Evolutionary conservation across 2,113 vertebrate species (phyloP).

Genomic region (Rafetus swinhoei): DNA sequence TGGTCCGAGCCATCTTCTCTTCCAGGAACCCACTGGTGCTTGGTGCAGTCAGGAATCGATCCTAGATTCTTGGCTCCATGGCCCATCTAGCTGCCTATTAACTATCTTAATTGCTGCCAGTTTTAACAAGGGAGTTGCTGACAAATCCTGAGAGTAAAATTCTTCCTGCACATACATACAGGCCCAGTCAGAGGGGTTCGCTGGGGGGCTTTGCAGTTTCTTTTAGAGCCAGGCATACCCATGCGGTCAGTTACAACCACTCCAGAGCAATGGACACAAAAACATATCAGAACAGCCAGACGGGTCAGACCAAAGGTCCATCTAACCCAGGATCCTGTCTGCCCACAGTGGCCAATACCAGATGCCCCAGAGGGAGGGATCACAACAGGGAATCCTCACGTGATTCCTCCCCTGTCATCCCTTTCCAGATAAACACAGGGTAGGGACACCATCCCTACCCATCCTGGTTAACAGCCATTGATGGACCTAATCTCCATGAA

Average conservation of each 20-base stretch:
- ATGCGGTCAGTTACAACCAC: accelerated
- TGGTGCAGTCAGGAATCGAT: neutral
- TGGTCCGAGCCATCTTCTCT: neutral
- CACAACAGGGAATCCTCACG: too few relatives aligned
- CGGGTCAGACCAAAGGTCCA: too few relatives aligned
- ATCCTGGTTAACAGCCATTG: too few relatives aligned
- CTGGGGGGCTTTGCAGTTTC: neutral
- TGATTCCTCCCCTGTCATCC: too few relatives aligned
- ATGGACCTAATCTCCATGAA: too few relatives aligned
- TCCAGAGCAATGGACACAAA: accelerated
- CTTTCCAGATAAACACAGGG: too few relatives aligned
- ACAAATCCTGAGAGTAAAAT: accelerated
- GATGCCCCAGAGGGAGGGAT: too few relatives aligned
- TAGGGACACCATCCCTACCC: too few relatives aligned
- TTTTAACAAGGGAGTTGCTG: accelerated
- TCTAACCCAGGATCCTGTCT: too few relatives aligned
- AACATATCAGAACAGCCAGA: too few relatives aligned
- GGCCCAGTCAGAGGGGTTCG: neutral
- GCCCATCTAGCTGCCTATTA: neutral
- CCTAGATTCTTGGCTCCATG: accelerated
- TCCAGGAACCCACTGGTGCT: neutral
- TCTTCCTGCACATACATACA: neutral
- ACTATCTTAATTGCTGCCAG: neutral
- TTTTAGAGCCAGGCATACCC: neutral
- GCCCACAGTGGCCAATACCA: too few relatives aligned